Evolutionary conservation across 2,113 vertebrate genomes (phyloP).

Genomic region (Eretmochelys imbricata): DNA sequence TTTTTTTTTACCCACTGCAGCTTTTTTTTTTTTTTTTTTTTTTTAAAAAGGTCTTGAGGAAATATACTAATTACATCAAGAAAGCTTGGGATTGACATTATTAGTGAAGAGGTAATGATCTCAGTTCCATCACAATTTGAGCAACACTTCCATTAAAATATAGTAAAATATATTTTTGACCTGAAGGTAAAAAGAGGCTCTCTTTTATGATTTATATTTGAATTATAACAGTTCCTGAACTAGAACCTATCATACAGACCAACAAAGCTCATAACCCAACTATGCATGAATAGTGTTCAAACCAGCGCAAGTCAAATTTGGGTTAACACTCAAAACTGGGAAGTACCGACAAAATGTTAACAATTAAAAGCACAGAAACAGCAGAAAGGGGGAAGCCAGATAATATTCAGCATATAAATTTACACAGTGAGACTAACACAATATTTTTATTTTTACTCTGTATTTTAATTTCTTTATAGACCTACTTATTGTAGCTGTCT

Average conservation of each 20-base stretch:
- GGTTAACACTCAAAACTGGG: background rate
- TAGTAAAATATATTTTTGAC: background rate
- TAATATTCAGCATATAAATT: background rate
- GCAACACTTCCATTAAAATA: background rate
- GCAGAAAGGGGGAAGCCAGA: background rate
- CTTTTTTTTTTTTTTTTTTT: background rate
- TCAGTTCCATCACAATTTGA: background rate
- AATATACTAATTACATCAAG: background rate
- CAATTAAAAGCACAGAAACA: constrained; percentile 10
- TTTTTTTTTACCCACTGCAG: background rate
- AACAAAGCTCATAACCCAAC: constrained; percentile 8
- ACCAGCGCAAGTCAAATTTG: constrained; percentile 41
- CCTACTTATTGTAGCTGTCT: background rate
- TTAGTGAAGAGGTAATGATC: background rate
- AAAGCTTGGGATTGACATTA: background rate
- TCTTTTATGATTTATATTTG: background rate
- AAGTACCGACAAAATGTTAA: background rate
- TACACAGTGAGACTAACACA: background rate
- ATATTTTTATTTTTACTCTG: background rate
- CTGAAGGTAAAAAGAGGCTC: background rate
- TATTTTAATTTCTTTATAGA: background rate
- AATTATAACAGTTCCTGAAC: background rate
- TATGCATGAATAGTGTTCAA: background rate
- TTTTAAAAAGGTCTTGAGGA: background rate
- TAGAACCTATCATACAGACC: constrained; percentile 37